Evolutionary conservation across 1,140 invertebrate genomes (phyloP), one percentile per base, ranked within the genome.

Genomic region (Drosophila sproati): DNA sequence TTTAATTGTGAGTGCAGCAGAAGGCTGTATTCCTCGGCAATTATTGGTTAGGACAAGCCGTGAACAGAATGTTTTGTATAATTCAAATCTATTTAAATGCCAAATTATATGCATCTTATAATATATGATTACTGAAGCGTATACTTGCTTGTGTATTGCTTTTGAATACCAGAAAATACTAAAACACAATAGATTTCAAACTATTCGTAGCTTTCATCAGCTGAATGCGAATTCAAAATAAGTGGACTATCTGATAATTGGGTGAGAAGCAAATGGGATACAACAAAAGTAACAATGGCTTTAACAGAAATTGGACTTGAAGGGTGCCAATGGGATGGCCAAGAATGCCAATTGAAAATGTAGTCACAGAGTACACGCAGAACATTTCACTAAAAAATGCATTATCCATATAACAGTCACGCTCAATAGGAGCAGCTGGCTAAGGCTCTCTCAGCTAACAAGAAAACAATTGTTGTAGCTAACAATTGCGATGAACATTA

Each of bases 1-100:
- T 82, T 82, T 66, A 85, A 83, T 73, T 85, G 56, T 48, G 54
- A 81, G 62, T 67, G 63, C 75, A 66, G 57, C 59, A 61, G 70
- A 39, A 68, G 64, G 51, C n/a, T 12, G 31, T 32, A 62, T 71
- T 37, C 5, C 39, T 34, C 47, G 41, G 2, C 37, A 31, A 37
- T 48, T 64, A 59, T 34, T 31, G 41, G 39, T 61, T 41, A 43
- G 39, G 31, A 20, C 7, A 12, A 34, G 45, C 32, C 56, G n/a
- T 48, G 5, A 31, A 43, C 54, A 70, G 41, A 60, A 60, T 35
- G 66, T 56, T 55, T 41, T 29, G 31, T 34, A 31, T 59, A 56
- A 52, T 48, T 56, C 29, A 20, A 62, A 69, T 63, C 5, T 31
- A 41, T 56, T 57, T 39, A 32, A 20, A 35, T 55, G 20, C 10